phyloP scores from a whole-genome alignment of 2,113 vertebrate genomes.

The Melanerpes formicivorus region DNA sequence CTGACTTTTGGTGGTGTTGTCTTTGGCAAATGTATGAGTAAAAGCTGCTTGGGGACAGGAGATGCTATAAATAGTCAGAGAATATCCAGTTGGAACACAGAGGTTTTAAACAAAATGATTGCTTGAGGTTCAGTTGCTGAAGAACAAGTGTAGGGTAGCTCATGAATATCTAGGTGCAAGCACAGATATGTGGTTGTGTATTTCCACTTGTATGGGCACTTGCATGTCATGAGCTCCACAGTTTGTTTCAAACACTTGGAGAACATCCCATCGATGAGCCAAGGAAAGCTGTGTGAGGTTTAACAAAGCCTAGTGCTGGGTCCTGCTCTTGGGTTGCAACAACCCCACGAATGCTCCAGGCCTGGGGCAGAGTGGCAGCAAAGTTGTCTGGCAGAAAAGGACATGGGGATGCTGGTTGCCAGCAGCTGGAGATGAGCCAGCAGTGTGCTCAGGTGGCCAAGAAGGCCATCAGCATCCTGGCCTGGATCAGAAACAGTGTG shows the following conservation, averaged over 20 bases:
- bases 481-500: too few relatives aligned
- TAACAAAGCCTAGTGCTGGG: too few relatives aligned
- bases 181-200: background rate
- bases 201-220: slow-evolving; percentile 55
- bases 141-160: background rate
- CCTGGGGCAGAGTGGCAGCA: too few relatives aligned
- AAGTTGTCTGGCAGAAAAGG: too few relatives aligned
- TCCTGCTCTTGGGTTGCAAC: too few relatives aligned
- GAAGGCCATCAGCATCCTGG: too few relatives aligned
- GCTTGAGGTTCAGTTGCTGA: slow-evolving; percentile 8
- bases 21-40: background rate
- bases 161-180: background rate
- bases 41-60: background rate
- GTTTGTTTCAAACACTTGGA: background rate
- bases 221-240: background rate
- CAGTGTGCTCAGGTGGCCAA: too few relatives aligned
- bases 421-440: too few relatives aligned
- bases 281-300: too few relatives aligned
- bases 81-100: background rate
- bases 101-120: background rate
- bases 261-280: background rate
- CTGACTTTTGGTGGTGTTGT: background rate
- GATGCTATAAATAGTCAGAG: background rate
- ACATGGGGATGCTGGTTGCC: too few relatives aligned
- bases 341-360: too few relatives aligned